Conservation (phyloP, 2,113 vertebrate species). For the Cisticola juncidis region DNA sequence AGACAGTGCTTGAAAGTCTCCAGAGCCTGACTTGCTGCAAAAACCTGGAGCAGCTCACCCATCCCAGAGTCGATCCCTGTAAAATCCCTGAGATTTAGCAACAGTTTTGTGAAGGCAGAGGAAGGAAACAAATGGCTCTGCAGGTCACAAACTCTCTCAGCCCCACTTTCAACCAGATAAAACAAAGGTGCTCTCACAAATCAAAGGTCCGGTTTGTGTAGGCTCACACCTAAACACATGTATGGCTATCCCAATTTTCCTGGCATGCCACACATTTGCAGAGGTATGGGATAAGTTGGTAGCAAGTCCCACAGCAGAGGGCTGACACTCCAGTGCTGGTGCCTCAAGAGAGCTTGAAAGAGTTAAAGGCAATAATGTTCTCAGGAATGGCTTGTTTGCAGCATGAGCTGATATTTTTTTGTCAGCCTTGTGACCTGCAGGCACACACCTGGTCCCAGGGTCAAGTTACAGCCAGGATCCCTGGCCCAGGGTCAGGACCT, state of each 20-base stretch:
- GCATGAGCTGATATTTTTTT: slow-evolving; percentile 69
- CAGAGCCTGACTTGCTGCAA: neutral
- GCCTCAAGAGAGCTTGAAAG: slow-evolving; percentile 32
- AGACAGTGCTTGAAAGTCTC: neutral
- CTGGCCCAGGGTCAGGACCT: slow-evolving; percentile 87
- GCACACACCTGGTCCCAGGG: slow-evolving; percentile 93
- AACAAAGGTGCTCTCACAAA: neutral
- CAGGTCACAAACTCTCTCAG: neutral
- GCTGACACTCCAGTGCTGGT: neutral
- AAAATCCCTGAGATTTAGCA: neutral
- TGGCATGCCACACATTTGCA: rapidly evolving
- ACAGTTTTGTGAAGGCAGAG: neutral
- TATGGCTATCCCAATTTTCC: neutral
- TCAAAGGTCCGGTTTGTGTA: neutral
- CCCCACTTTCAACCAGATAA: neutral
- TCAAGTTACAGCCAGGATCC: slow-evolving; percentile 89
- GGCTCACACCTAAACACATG: neutral
- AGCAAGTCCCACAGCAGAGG: neutral
- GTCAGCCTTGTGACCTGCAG: slow-evolving; percentile 86
- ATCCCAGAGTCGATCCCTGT: rapidly evolving
- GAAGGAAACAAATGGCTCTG: neutral
- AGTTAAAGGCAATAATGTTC: slow-evolving; percentile 81
- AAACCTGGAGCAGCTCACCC: neutral
- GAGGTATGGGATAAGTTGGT: rapidly evolving
- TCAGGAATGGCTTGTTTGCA: slow-evolving; percentile 74